Evolutionary conservation across 2,888 invertebrate genomes (phyloP), one percentile per base, ranked within the genome.

Genomic region (Papilio demoleus): DNA sequence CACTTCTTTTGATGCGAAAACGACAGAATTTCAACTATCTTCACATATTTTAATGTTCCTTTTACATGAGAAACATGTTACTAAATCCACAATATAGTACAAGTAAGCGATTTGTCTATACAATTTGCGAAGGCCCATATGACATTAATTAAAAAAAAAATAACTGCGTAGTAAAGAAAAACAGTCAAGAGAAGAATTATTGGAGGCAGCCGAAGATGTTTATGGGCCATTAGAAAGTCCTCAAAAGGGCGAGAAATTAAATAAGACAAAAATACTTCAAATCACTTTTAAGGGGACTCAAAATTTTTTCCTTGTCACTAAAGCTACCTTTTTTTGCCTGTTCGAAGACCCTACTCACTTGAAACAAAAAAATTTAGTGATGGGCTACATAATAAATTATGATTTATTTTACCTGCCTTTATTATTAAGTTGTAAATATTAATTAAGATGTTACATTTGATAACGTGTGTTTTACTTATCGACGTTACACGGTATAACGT

Each of bases 331-430:
- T 89, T 91, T 92, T 91, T 90, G 86, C 87, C 74, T 71, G 79
- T 77, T 84, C 81, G 84, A 86, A 88, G 87, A 87, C 88, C 88
- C 87, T 86, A 86, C 88, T 87, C 87, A 86, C 78, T 82, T 81
- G 80, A 65, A 47, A 59, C 60, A 69, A 61, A 65, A 65, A 61
- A 31, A 34, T 53, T 19, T 64, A 64, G 59, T 63, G 45, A 66
- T 66, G 64, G 34, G 11, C 22, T 0, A n/a, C 34, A n/a, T 22
- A 8, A 19, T 8, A 47, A 50, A 50, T 22, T 34, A 61, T 42
- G 4, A 47, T 19, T 19, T 36, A 53, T 38, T 31, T 56, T 17
- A 56, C 27, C 6, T 17, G 24, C 9, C 27, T 4, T n/a, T 27
- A 31, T 27, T 53, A n/a, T 56, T 47, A 50, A 50, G 24, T 50